Evolutionary conservation across 2,113 vertebrate species (phyloP).

Genomic region (Ploceus nigricollis): DNA sequence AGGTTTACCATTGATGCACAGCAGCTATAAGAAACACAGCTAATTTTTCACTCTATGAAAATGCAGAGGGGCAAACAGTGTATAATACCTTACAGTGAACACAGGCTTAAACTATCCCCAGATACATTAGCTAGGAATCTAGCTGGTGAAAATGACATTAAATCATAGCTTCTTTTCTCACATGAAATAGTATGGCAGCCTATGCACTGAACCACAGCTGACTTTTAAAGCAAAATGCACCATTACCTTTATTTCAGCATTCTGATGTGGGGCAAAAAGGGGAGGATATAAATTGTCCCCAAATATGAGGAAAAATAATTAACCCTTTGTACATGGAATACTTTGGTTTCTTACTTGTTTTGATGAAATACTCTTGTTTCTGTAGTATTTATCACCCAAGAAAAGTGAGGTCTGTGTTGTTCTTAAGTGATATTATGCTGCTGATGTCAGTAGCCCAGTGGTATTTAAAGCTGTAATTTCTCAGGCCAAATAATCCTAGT

Average conservation of each 20-base stretch:
- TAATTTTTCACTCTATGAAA: conserved; percentile 49
- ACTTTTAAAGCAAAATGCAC: conserved; percentile 54
- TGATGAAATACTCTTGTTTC: conserved; percentile 1
- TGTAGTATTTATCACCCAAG: background rate
- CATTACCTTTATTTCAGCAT: conserved; percentile 14
- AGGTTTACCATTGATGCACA: conserved; percentile 3
- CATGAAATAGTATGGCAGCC: conserved; percentile 43
- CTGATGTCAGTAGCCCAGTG: background rate
- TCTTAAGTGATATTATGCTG: background rate
- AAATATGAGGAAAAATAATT: conserved; percentile 35
- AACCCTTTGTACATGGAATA: conserved; percentile 26
- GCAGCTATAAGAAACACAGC: background rate
- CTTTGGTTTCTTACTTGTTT: conserved; percentile 20
- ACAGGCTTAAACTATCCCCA: conserved; percentile 4
- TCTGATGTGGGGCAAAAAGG: background rate
- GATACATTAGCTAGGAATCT: conserved; percentile 50
- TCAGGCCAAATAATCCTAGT: background rate
- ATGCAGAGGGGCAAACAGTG: background rate
- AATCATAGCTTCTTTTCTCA: conserved; percentile 37
- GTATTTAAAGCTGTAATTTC: background rate
- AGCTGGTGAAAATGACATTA: conserved; percentile 60
- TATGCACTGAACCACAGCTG: conserved; percentile 44
- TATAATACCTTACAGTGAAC: conserved; percentile 10
- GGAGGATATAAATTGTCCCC: background rate
- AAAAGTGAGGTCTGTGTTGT: background rate